Evolutionary conservation across 2,888 invertebrate genomes (phyloP).

Genomic region (Pristionchus entomophagus): DNA sequence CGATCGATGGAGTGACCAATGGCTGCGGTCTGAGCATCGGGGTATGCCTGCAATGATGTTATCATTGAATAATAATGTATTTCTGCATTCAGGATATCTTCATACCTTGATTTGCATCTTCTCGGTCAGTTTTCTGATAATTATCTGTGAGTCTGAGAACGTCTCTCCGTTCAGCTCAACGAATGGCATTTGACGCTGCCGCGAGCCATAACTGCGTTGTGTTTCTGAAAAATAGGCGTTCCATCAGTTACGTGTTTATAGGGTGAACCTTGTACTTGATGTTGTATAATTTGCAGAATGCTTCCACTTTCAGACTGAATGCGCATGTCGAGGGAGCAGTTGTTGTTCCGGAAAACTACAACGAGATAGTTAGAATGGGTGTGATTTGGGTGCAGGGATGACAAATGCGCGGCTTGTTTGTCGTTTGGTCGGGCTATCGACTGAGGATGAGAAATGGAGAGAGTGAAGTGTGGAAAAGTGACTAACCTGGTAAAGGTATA

Average conservation of each 20-base stretch:
- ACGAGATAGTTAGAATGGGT: too few species aligned
- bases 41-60: neutral
- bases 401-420: too few species aligned
- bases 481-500: constrained; percentile 1
- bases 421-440: too few species aligned
- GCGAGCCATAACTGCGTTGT: constrained; percentile 49
- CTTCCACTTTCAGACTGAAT: constrained; percentile 73
- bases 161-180: constrained; percentile 25
- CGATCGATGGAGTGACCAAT: constrained; percentile 11
- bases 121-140: constrained; percentile 46
- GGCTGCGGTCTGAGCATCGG: neutral
- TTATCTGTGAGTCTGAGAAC: constrained; percentile 27
- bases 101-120: constrained; percentile 32
- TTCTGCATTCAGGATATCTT: neutral
- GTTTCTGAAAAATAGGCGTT: neutral
- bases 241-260: too few species aligned
- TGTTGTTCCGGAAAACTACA: constrained; percentile 67
- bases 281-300: constrained; percentile 68
- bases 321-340: constrained; percentile 71
- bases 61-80: neutral
- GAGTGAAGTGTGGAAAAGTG: neutral
- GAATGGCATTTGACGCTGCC: constrained; percentile 23
- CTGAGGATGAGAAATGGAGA: too few species aligned
- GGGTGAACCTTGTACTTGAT: constrained; percentile 71
- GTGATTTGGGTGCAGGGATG: too few species aligned